Conservation (phyloP, 2,113 vertebrate species). For the Eubucco bourcierii region DNA sequence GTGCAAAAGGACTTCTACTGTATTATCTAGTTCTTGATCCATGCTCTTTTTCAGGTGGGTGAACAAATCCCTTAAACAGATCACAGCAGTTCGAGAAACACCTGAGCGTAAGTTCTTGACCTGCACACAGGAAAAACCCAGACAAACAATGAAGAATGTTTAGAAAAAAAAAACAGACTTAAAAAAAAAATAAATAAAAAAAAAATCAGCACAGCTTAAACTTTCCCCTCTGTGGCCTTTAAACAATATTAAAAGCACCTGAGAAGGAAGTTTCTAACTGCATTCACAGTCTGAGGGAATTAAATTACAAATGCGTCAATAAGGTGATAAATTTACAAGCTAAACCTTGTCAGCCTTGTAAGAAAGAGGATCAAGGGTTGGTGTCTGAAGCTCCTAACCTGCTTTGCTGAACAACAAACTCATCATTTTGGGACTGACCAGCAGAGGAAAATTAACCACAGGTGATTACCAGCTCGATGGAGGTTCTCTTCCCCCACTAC, state of each 20-base stretch:
- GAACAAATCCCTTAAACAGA: constrained; percentile 90
- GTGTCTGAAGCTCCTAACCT: background rate
- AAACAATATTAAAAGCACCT: background rate
- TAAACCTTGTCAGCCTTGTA: background rate
- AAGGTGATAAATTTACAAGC: background rate
- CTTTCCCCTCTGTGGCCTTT: background rate
- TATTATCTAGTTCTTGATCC: constrained; percentile 93
- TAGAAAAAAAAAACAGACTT: constrained; percentile 3
- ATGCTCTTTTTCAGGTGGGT: constrained; percentile 86
- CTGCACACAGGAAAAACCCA: constrained; percentile 74
- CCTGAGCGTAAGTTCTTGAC: constrained; percentile 94
- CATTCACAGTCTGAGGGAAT: background rate
- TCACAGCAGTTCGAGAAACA: constrained; percentile 91
- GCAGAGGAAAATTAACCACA: background rate
- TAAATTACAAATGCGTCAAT: background rate
- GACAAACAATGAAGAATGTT: constrained; percentile 51
- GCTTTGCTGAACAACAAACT: background rate
- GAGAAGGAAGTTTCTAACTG: background rate
- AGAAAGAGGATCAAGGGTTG: background rate
- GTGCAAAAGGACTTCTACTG: constrained; percentile 87
- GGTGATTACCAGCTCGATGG: background rate
- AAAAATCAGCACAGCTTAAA: background rate
- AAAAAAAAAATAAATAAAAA: no score
- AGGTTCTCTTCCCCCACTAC: no score
- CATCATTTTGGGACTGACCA: background rate